Evolutionary conservation across 2,113 vertebrate species (phyloP).

Genomic region (Boleophthalmus pectinirostris): DNA sequence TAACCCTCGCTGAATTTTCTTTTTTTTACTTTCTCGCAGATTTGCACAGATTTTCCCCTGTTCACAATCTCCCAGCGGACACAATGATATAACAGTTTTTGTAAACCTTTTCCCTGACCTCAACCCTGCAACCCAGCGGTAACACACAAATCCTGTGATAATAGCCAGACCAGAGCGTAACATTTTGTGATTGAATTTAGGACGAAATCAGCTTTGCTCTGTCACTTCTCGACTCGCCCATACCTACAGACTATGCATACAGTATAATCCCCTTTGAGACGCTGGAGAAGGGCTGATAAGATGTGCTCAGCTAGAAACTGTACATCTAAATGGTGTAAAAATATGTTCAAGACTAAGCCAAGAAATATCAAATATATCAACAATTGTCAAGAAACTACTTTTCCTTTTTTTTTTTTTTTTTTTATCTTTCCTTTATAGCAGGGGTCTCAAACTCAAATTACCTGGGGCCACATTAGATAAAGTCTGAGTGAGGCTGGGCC

Average conservation of each 20-base stretch:
- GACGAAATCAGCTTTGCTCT: slow-evolving; percentile 48
- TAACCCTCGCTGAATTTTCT: background rate
- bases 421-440: background rate
- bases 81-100: background rate
- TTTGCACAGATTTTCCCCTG: background rate
- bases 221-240: slow-evolving; percentile 3
- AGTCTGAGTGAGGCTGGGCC: too few relatives aligned
- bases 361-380: background rate
- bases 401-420: too few relatives aligned
- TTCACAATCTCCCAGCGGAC: background rate
- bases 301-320: slow-evolving; percentile 16
- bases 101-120: background rate
- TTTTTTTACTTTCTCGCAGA: background rate
- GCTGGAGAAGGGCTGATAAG: slow-evolving; percentile 19
- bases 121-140: background rate
- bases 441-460: too few relatives aligned
- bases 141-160: slow-evolving; percentile 26
- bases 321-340: background rate
- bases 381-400: too few relatives aligned
- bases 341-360: background rate
- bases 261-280: slow-evolving; percentile 26
- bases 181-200: slow-evolving; percentile 54
- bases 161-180: slow-evolving; percentile 29
- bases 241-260: background rate
- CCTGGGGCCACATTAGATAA: too few relatives aligned